These are phyloP conservation scores for Perdita meconis DNA, from an alignment of 2,888 invertebrate species.

Conservation along the genomic window DNA sequence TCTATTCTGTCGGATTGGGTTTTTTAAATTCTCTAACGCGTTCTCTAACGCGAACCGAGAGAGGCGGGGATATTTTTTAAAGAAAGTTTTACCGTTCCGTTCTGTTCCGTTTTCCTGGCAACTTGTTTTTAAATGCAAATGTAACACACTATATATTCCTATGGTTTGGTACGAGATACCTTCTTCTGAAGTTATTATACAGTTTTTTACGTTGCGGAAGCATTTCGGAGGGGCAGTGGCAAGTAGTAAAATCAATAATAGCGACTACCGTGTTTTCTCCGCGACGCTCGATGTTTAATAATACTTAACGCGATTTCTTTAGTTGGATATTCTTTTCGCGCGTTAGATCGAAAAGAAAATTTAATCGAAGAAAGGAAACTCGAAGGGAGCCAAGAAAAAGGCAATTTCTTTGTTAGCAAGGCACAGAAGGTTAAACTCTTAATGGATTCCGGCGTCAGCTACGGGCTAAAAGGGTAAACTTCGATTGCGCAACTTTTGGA, in stretches of 20 bases:
- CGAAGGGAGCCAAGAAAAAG: constrained; percentile 25
- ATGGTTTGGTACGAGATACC: too few relatives aligned
- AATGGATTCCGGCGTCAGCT: constrained; percentile 30
- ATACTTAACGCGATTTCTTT: neutral
- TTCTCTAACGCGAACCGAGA: too few relatives aligned
- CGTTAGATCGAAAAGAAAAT: neutral
- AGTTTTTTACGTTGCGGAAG: too few relatives aligned
- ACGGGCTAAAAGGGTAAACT: constrained; percentile 28
- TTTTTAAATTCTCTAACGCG: too few relatives aligned
- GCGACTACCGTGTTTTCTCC: neutral
- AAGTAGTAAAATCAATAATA: neutral
- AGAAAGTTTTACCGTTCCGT: too few relatives aligned
- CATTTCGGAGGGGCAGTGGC: too few relatives aligned
- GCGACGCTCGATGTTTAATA: constrained; percentile 3
- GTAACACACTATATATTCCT: too few relatives aligned
- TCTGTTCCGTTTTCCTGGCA: too few relatives aligned
- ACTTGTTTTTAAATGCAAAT: too few relatives aligned
- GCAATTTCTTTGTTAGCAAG: constrained; percentile 14
- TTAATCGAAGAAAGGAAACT: neutral
- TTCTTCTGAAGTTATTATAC: too few relatives aligned
- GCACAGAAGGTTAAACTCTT: constrained; percentile 38
- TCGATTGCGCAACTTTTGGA: constrained; percentile 38
- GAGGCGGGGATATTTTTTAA: too few relatives aligned
- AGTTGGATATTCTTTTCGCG: neutral
- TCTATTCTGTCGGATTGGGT: too few relatives aligned